A percentile compares a stretch with the other conserved stretches of the same genome.
Conservation (phyloP, 2,113 vertebrate genomes). For the Pipra filicauda region DNA sequence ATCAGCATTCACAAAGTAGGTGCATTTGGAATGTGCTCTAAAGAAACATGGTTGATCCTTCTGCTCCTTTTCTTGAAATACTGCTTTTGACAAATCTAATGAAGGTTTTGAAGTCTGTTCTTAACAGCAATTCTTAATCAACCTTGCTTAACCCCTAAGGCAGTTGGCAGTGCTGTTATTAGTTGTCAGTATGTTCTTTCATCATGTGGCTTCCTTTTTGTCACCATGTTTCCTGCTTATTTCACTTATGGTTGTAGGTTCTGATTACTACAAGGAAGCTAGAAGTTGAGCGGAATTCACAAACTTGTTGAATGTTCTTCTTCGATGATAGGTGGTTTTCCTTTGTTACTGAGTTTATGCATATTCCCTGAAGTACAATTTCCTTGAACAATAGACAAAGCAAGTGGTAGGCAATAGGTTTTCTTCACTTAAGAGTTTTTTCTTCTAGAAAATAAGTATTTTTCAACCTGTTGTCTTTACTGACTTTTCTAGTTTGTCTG, state of each 20-base stretch:
- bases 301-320: background rate
- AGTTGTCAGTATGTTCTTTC: background rate
- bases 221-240: conserved; percentile 50
- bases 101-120: background rate
- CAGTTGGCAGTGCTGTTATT: background rate
- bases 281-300: background rate
- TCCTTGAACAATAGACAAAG: conserved; percentile 37
- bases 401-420: background rate
- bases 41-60: background rate
- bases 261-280: conserved; percentile 23
- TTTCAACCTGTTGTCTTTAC: background rate
- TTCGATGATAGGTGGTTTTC: background rate
- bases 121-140: background rate
- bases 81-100: background rate
- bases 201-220: conserved; percentile 39
- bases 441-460: background rate
- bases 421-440: background rate
- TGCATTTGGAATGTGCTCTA: background rate
- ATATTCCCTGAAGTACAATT: conserved; percentile 33
- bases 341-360: background rate
- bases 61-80: background rate
- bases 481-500: background rate
- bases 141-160: background rate
- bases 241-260: conserved; percentile 12
- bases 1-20: background rate